Base-by-base conservation (phyloP, 2,113 vertebrate species). In the Marmota flaviventris region DNA sequence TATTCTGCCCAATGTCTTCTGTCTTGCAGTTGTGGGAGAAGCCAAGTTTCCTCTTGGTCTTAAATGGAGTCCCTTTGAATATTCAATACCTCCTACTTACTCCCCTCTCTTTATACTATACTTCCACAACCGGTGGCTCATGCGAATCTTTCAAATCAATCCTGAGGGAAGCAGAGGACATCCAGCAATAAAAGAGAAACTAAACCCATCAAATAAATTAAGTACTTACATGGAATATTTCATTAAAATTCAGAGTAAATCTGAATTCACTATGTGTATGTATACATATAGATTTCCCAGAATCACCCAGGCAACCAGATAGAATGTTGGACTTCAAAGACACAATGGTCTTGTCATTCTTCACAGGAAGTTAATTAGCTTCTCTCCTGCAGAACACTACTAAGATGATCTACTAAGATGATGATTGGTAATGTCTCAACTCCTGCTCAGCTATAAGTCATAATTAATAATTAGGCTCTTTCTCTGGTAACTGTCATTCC, bases 401-500 rank as follows among this genome's bases (percentile, higher is more conserved):
- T 92, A 48, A 87, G 84, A 76, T 61, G 87, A 32, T 70, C 56
- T 95, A 56, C 58, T 92, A 48, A 87, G 84, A 76, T 61, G 87
- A 32, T 70, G 53, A 95, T 39, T 95, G 92, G 48, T 95, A 95
- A 78, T 90, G 85, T 91, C 84, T 95, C 87, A 96, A 85, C 63
- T 92, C 48, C 48, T 91, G 67, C 78, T 96, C 61, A 89, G 72
- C 78, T 89, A 8, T 92, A 97, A 91, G 65, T 92, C n/a, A 56
- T 87, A 97, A 93, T 96, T 95, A 96, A 95, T 92, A 95, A 95
- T 93, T 81, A 93, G 63, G 34, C 34, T 37, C 32, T 96, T 97
- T 96, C 91, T 96, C 56, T 88, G 77, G 56, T 89, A 97, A 79
- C 65, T 92, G 67, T 93, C 78, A 89, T 93, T 73, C 69, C 1